Percentiles rank a stretch among this genome's conserved stretches.
Conservation (phyloP, 1,140 invertebrate species). For the Drosophila fuyamai region DNA sequence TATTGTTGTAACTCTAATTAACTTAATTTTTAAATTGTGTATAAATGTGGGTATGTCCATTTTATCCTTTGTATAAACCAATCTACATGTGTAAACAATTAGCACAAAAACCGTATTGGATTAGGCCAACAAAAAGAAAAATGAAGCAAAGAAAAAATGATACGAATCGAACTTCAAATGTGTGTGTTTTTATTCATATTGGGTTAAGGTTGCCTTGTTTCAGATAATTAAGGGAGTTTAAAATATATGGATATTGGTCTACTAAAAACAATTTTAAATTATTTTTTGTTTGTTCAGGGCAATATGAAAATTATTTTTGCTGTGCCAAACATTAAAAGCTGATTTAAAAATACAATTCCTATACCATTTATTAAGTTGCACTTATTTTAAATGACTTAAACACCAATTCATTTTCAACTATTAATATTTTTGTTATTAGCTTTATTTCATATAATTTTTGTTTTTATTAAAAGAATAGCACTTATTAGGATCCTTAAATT, state of each 20-base stretch:
- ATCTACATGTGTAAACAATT: slow-evolving; percentile 28
- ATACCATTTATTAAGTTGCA: too few relatives aligned
- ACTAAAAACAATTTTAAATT: not conserved
- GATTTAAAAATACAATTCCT: too few relatives aligned
- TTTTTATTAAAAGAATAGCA: too few relatives aligned
- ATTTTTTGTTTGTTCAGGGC: not conserved
- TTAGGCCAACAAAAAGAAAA: slow-evolving; percentile 37
- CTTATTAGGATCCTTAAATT: too few relatives aligned
- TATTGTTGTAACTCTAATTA: slow-evolving; percentile 76
- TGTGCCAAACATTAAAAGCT: too few relatives aligned
- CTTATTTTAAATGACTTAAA: too few relatives aligned
- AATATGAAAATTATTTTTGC: too few relatives aligned
- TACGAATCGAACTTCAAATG: slow-evolving; percentile 22
- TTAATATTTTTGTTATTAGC: too few relatives aligned
- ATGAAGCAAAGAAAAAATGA: slow-evolving; percentile 31
- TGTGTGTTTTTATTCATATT: slow-evolving; percentile 26
- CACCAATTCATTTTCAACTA: too few relatives aligned
- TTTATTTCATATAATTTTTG: too few relatives aligned
- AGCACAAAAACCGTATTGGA: slow-evolving; percentile 41
- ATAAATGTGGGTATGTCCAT: slow-evolving; percentile 71
- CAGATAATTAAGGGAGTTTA: not conserved
- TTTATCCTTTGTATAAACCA: slow-evolving; percentile 64
- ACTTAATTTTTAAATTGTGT: slow-evolving; percentile 73
- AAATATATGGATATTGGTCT: not conserved
- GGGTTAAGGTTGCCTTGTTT: not conserved